phyloP scores from a whole-genome alignment of 92 coral and sea anemone genomes.

The Epizoanthus ramosus region DNA sequence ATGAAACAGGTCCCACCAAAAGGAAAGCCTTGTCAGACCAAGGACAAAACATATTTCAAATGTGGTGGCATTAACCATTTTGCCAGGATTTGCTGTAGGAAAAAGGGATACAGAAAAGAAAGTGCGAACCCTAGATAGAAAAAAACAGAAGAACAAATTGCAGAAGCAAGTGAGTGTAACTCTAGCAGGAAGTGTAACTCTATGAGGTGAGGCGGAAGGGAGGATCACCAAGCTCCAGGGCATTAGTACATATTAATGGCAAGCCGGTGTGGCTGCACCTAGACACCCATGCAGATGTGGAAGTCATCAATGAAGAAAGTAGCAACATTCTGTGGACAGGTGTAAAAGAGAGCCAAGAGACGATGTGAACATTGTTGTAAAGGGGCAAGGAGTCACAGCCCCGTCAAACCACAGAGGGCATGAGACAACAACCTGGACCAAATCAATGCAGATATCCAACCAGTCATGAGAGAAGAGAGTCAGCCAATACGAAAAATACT shows the following conservation, averaged over 20 bases:
- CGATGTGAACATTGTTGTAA: too few relatives aligned
- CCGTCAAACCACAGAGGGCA: neutral
- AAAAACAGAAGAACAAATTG: neutral
- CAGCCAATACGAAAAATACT: neutral
- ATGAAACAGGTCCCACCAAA: slow-evolving; percentile 14
- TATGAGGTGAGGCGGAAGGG: slow-evolving; percentile 28
- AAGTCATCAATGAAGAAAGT: slow-evolving; percentile 21
- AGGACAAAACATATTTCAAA: slow-evolving; percentile 40
- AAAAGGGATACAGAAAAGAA: slow-evolving; percentile 20
- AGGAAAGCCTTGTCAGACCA: slow-evolving; percentile 17
- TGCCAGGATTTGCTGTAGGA: slow-evolving; percentile 31
- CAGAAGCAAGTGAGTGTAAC: slow-evolving; percentile 17
- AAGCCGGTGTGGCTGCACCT: slow-evolving; percentile 43
- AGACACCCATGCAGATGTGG: slow-evolving; percentile 44
- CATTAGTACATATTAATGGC: slow-evolving; percentile 27
- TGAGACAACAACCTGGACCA: too few relatives aligned
- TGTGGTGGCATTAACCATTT: slow-evolving; percentile 47
- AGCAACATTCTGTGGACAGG: slow-evolving; percentile 6
- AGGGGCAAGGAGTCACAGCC: too few relatives aligned
- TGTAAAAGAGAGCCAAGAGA: neutral
- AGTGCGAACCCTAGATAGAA: slow-evolving; percentile 29
- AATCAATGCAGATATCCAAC: neutral
- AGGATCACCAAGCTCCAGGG: slow-evolving; percentile 22
- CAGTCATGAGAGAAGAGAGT: slow-evolving; percentile 12
- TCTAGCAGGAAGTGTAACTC: slow-evolving; percentile 31